Conservation (phyloP, 2,113 vertebrate genomes). For the Bambusicola thoracicus region DNA sequence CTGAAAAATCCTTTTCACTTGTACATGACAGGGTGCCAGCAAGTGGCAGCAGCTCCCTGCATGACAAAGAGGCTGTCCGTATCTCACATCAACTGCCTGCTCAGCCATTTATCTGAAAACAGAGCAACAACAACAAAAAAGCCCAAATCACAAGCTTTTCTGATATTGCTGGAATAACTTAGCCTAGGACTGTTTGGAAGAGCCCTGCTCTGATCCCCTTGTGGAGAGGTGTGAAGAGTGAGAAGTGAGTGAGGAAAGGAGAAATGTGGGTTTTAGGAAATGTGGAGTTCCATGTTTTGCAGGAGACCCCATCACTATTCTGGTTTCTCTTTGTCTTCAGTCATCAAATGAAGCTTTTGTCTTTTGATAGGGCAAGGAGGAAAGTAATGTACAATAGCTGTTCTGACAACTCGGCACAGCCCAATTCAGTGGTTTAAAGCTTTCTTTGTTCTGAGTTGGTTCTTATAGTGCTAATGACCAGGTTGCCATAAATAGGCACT, state of each 20-base stretch:
- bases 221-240: not conserved
- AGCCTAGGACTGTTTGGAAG: not conserved
- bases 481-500: slow-evolving; percentile 59
- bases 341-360: slow-evolving; percentile 58
- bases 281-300: not conserved
- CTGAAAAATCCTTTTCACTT: not conserved
- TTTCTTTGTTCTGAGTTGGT: slow-evolving; percentile 53
- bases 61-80: not conserved
- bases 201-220: not conserved
- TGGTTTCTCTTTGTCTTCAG: slow-evolving; percentile 45
- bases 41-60: slow-evolving; percentile 62
- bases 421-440: slow-evolving; percentile 42
- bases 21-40: slow-evolving; percentile 26
- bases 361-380: slow-evolving; percentile 27
- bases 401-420: slow-evolving; percentile 32
- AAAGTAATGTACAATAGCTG: slow-evolving; percentile 44
- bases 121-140: not conserved
- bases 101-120: not conserved
- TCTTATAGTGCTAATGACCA: slow-evolving; percentile 61
- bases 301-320: slow-evolving; percentile 36
- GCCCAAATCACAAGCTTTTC: not conserved
- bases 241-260: not conserved
- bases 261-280: not conserved
- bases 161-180: not conserved
- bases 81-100: slow-evolving; percentile 7